Percentiles rank a stretch among this genome's conserved stretches.
Conservation (phyloP, 2,888 invertebrate species). For the Phyllotreta cruciferae region DNA sequence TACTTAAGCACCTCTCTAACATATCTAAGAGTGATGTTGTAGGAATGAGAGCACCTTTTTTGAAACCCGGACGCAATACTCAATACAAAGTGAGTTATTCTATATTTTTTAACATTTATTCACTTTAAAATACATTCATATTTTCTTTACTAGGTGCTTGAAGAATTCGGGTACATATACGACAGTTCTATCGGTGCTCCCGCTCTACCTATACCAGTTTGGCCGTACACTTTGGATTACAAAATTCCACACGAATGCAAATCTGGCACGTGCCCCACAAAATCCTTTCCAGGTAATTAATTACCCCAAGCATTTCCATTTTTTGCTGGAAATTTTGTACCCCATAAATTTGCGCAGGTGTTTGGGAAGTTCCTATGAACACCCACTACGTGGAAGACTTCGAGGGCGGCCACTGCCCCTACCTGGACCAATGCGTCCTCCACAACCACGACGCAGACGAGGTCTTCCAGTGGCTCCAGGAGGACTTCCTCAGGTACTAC, state of each 20-base stretch:
- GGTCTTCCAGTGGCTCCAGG: conserved; percentile 87
- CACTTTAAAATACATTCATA: not conserved
- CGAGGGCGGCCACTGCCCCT: conserved; percentile 92
- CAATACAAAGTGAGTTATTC: conserved; percentile 78
- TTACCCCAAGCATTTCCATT: not conserved
- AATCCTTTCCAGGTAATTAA: conserved; percentile 79
- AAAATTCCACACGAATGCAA: conserved; percentile 93
- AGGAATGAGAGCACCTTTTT: conserved; percentile 87
- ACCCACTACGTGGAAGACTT: conserved; percentile 87
- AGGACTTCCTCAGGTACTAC: conserved; percentile 83
- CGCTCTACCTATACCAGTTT: conserved; percentile 79
- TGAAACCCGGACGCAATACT: conserved; percentile 91
- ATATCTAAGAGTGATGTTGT: conserved; percentile 82
- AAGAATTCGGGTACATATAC: conserved; percentile 92
- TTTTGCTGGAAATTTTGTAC: not conserved
- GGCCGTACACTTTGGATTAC: conserved; percentile 95
- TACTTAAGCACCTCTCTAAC: conserved; percentile 81
- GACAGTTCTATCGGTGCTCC: conserved; percentile 92
- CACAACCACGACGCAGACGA: conserved; percentile 80
- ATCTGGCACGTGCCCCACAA: conserved; percentile 89
- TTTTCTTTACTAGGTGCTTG: conserved; percentile 71
- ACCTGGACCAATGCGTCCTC: conserved; percentile 89
- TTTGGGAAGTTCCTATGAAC: conserved; percentile 93
- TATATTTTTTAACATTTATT: conserved; percentile 4
- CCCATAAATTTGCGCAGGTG: conserved; percentile 61